Conservation (phyloP, 2,888 invertebrate species). For the Schizaphis graminum region DNA sequence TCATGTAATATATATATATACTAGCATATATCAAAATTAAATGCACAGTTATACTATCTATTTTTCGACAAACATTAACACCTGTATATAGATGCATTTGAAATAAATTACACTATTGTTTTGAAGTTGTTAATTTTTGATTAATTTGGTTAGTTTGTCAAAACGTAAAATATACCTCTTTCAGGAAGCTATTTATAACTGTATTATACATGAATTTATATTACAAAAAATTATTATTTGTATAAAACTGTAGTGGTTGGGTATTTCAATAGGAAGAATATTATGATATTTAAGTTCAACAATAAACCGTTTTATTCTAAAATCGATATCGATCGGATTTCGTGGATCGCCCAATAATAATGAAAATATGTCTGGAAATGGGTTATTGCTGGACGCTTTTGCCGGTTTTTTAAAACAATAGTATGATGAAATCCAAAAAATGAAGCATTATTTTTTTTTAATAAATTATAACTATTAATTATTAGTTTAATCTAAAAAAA, state of each 20-base stretch:
- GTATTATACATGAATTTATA: background rate
- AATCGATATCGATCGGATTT: background rate
- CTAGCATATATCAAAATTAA: background rate
- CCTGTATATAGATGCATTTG: background rate
- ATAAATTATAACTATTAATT: too few relatives aligned
- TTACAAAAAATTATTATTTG: background rate
- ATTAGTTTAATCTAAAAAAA: background rate
- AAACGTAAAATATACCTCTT: background rate
- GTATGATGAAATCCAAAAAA: background rate
- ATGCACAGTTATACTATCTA: background rate
- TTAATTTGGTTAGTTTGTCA: background rate
- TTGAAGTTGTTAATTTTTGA: background rate
- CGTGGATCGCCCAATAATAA: background rate
- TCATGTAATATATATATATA: background rate
- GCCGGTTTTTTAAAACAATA: background rate
- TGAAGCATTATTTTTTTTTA: background rate
- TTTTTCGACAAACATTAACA: background rate
- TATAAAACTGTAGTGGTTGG: background rate
- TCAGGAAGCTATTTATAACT: background rate
- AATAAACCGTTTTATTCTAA: background rate
- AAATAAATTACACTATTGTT: background rate
- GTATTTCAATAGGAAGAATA: background rate
- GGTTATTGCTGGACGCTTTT: background rate
- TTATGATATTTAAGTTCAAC: background rate
- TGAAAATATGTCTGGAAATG: background rate